Percentiles rank a stretch among this genome's conserved stretches.
Conservation (phyloP, 1,140 invertebrate species). For the Listronotus oregonensis region DNA sequence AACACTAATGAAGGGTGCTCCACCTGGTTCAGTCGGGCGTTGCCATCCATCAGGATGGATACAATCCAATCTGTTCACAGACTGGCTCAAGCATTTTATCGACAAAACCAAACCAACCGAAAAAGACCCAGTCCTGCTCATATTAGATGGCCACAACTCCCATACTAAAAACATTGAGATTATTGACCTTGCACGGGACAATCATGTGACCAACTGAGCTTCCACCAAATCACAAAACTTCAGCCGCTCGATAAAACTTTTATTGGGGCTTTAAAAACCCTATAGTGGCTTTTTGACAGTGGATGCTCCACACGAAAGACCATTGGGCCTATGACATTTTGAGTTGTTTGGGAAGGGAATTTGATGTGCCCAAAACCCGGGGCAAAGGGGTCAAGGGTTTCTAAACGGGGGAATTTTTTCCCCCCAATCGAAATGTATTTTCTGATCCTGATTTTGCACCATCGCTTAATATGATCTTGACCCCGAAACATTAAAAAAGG, state of each 20-base stretch:
- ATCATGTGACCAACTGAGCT: constrained; percentile 34
- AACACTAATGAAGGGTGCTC: constrained; percentile 33
- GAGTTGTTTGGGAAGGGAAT: constrained; percentile 45
- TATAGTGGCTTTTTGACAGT: constrained; percentile 41
- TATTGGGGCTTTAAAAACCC: constrained; percentile 32
- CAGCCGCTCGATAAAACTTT: too few species aligned
- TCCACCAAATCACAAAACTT: constrained; percentile 28
- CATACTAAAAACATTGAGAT: too few species aligned
- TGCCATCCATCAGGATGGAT: constrained; percentile 26
- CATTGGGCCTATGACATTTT: constrained; percentile 39
- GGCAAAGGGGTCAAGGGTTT: constrained; percentile 48
- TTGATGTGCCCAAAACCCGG: constrained; percentile 40
- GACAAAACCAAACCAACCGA: constrained; percentile 30
- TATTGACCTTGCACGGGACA: too few species aligned
- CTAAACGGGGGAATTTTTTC: constrained; percentile 46
- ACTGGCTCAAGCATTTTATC: constrained; percentile 29
- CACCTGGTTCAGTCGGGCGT: background rate
- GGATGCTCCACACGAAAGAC: constrained; percentile 26
- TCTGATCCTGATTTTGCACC: constrained; percentile 40
- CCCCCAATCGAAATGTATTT: constrained; percentile 46
- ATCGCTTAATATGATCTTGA: too few species aligned
- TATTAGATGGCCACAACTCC: constrained; percentile 42
- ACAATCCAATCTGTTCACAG: constrained; percentile 6
- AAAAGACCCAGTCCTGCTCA: constrained; percentile 36
- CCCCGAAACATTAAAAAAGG: too few species aligned